These are phyloP conservation scores for Asobara japonica DNA, from an alignment of 1,140 invertebrate species.

Conservation along the genomic window DNA sequence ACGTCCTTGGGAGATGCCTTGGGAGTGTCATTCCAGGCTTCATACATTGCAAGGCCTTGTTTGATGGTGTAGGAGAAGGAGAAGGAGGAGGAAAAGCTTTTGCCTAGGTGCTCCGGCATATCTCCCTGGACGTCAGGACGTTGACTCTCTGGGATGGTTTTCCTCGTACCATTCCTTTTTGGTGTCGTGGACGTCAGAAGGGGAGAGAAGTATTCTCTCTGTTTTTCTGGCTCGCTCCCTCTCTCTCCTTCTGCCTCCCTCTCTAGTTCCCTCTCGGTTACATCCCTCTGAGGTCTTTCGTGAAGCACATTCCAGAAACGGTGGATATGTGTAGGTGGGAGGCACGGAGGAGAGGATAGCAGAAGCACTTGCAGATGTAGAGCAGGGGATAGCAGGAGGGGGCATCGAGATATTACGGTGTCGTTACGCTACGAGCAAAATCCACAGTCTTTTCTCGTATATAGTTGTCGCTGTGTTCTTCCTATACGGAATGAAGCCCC, in stretches of 20 bases:
- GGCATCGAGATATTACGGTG: slow-evolving; percentile 34
- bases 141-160: slow-evolving; percentile 32
- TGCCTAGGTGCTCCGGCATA: slow-evolving; percentile 28
- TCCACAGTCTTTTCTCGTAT: neutral
- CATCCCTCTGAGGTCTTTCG: neutral
- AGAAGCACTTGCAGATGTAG: neutral
- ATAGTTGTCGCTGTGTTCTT: slow-evolving; percentile 3
- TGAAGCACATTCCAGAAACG: neutral
- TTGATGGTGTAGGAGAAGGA: neutral
- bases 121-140: slow-evolving; percentile 27
- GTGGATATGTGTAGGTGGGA: slow-evolving; percentile 12
- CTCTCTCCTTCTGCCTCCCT: too few species aligned
- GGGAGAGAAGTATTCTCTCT: too few species aligned
- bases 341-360: neutral
- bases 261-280: neutral
- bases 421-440: slow-evolving; percentile 37
- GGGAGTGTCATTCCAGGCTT: slow-evolving; percentile 35
- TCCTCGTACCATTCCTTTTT: neutral
- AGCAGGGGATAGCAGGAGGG: neutral
- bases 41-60: neutral
- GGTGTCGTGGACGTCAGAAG: neutral
- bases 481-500: neutral
- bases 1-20: slow-evolving; percentile 18
- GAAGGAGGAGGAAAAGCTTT: slow-evolving; percentile 2
- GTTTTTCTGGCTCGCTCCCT: too few species aligned